These are phyloP conservation scores for Drosophila leonis DNA, from an alignment of 2,888 invertebrate species.

Conservation along the genomic window DNA sequence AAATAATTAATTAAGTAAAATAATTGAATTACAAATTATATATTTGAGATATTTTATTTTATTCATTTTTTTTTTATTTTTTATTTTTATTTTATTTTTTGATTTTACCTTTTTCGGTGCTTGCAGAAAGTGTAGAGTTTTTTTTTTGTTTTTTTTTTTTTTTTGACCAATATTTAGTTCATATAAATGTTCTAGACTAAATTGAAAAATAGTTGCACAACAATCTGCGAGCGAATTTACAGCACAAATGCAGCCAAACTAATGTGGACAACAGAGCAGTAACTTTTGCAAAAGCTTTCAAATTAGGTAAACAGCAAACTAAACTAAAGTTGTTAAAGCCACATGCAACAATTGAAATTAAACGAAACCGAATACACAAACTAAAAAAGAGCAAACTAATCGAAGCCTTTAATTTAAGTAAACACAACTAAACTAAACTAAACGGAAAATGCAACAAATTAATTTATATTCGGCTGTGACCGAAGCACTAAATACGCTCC, in stretches of 20 bases:
- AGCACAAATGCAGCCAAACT: constrained; percentile 41
- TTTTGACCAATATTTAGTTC: constrained; percentile 72
- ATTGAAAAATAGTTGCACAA: constrained; percentile 41
- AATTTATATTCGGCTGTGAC: background rate
- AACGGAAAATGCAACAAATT: constrained; percentile 13
- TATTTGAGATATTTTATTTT: constrained; percentile 8
- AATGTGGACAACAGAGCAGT: constrained; percentile 22
- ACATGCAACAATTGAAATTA: constrained; percentile 20
- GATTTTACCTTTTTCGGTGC: constrained; percentile 84
- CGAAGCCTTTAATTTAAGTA: background rate
- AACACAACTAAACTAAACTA: background rate
- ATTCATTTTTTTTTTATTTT: constrained; percentile 9
- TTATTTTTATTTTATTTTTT: constrained; percentile 71
- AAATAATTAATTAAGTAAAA: constrained; percentile 17
- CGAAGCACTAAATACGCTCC: background rate
- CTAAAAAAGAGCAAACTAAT: constrained; percentile 1
- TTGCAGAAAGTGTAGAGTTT: constrained; percentile 83
- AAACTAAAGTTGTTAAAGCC: constrained; percentile 14
- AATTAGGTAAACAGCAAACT: constrained; percentile 20
- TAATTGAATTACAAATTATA: constrained; percentile 22
- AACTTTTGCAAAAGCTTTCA: constrained; percentile 31
- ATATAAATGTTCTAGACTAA: constrained; percentile 35
- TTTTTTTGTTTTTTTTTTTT: constrained; percentile 63
- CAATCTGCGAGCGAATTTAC: constrained; percentile 42
- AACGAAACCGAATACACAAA: constrained; percentile 1